Percentiles rank a stretch among this genome's conserved stretches.
Evolutionary conservation across 2,113 vertebrate species (phyloP).

Genomic region (Hippocampus barbouri): DNA sequence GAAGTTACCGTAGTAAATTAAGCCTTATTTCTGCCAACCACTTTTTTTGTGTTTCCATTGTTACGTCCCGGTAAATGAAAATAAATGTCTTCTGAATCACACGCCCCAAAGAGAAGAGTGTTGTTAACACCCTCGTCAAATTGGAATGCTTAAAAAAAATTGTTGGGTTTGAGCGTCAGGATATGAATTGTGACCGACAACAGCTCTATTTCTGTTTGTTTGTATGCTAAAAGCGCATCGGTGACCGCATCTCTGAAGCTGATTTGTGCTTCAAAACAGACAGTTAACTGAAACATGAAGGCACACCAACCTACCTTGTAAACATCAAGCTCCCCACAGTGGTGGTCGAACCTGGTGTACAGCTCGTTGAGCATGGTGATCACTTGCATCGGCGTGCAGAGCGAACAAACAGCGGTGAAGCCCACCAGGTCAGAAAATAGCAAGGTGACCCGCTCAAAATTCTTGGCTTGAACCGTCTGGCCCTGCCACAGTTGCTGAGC

Average conservation of each 20-base stretch:
- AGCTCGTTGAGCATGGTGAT: conserved; percentile 96
- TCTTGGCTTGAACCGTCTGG: conserved; percentile 90
- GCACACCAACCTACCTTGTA: conserved; percentile 84
- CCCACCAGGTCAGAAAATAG: conserved; percentile 98
- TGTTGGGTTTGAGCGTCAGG: too few relatives aligned
- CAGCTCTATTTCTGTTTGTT: too few relatives aligned
- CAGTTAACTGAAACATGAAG: not conserved
- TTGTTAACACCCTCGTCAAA: too few relatives aligned
- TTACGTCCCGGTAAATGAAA: too few relatives aligned
- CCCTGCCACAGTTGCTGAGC: conserved; percentile 97
- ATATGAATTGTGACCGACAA: too few relatives aligned
- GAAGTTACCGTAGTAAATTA: not conserved
- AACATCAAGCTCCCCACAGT: conserved; percentile 91
- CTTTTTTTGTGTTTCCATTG: not conserved
- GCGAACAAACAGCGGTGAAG: conserved; percentile 93
- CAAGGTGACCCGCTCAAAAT: conserved; percentile 91
- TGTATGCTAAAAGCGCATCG: too few relatives aligned
- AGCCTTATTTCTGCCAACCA: not conserved
- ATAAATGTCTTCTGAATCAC: too few relatives aligned
- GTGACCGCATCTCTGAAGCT: too few relatives aligned
- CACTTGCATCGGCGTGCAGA: conserved; percentile 94
- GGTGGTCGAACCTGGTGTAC: conserved; percentile 92
- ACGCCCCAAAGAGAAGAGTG: too few relatives aligned
- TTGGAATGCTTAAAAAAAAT: too few relatives aligned
- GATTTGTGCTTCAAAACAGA: not conserved